phyloP scores from a whole-genome alignment of 1,140 invertebrate genomes.

The Brachionus rotundiformis region DNA sequence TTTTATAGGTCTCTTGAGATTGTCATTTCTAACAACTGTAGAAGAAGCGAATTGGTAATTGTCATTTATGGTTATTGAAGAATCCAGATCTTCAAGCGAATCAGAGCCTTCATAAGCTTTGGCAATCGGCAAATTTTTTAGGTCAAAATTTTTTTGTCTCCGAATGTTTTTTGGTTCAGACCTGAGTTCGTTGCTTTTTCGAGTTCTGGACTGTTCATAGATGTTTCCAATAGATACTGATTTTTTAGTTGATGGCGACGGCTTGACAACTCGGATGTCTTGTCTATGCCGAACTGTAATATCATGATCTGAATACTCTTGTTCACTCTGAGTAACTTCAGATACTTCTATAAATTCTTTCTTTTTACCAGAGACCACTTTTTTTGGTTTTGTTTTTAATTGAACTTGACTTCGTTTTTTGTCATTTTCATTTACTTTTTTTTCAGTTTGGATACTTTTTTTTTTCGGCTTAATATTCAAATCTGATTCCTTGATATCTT shows the following conservation, averaged over 20 bases:
- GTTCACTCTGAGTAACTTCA: not conserved
- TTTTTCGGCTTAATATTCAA: not conserved
- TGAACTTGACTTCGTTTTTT: not conserved
- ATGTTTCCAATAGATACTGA: constrained; percentile 23
- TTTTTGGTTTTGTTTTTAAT: not conserved
- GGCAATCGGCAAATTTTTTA: not conserved
- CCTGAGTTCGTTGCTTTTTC: not conserved
- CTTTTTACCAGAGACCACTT: not conserved
- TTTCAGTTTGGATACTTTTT: not conserved
- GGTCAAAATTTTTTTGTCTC: constrained; percentile 1
- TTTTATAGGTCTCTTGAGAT: not conserved
- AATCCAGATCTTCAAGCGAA: constrained; percentile 21
- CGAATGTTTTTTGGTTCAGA: not conserved
- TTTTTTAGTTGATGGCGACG: not conserved
- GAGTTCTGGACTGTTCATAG: not conserved
- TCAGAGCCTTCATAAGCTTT: constrained; percentile 45
- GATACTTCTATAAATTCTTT: not conserved
- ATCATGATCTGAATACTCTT: not conserved
- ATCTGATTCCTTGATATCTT: not conserved
- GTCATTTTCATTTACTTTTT: not conserved
- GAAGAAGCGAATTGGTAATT: not conserved
- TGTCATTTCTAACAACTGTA: not conserved
- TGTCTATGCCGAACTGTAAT: not conserved
- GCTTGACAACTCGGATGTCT: not conserved
- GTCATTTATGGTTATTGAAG: not conserved